Evolutionary conservation across 2,113 vertebrate genomes (phyloP), one percentile per base, ranked within the genome.

Genomic region (Silurus glanis): DNA sequence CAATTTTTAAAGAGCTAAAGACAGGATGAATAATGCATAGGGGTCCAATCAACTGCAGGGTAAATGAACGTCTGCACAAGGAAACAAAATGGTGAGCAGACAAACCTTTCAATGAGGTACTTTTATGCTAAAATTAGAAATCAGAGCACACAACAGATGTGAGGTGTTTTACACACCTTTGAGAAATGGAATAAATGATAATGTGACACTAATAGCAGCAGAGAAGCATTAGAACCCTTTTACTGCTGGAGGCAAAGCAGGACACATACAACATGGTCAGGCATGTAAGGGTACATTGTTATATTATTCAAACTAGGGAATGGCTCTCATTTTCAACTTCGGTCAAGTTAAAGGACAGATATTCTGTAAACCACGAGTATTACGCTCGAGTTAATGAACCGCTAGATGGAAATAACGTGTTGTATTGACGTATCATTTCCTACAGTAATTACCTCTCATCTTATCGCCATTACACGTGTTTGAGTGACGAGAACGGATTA

Each of bases 11-110:
- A 84, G 85, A 67, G 75, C 72, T 45, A 4, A 19, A 84, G 81
- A 66, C 85, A 87, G 71, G 74, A 88, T 88, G 75, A 87, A 88
- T 88, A 88, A 85, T 88, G 83, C 64, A 90, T 87, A 66, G 61
- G 45, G 53, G 9, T 80, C 78, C 55, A 74, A 47, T 62, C 55
- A 67, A 23, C 67, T 56, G 75, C 71, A 82, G 45, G 47, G 21
- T 67, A 83, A 82, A 66, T 9, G 14, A 89, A 75, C 16, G 21
- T 23, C 83, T 85, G 80, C 79, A 66, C 58, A 69, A 56, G 49
- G 75, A 56, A 72, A 64, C 55, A 47, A 64, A 89, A 62, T 16
- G 28, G 85, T 78, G 51, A 82, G 69, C 19, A 89, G 67, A 23
- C 78, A 47, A 86, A 87, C 21, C 21, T 61, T 55, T 82, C 67